phyloP scores from a whole-genome alignment of 2,888 invertebrate species.

The Apodemia duryi region DNA sequence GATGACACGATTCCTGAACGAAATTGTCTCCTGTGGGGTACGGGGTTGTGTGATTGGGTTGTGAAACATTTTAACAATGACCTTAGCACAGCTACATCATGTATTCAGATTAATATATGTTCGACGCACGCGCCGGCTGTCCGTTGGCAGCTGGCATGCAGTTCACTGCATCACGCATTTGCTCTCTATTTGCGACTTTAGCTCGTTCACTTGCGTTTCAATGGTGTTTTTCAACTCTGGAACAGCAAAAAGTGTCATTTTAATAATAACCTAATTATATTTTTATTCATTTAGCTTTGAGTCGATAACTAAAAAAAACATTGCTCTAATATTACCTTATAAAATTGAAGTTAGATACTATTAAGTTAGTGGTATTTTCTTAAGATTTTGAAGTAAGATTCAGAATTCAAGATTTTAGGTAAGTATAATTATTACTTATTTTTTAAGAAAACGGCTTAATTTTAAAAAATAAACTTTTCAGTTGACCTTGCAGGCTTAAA shows the following conservation, averaged over 20 bases:
- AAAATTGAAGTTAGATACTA: no score
- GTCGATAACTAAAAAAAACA: no score
- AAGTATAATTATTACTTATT: no score
- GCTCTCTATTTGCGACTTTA: constrained; percentile 97
- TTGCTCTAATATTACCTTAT: no score
- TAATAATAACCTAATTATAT: background rate
- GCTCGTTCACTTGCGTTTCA: constrained; percentile 97
- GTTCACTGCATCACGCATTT: constrained; percentile 97
- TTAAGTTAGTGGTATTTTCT: no score
- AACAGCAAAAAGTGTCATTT: constrained; percentile 50
- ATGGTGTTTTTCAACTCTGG: constrained; percentile 98
- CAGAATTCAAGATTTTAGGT: no score
- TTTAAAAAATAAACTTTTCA: no score
- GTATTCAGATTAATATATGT: constrained; percentile 53
- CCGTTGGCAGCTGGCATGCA: constrained; percentile 22
- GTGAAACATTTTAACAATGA: constrained; percentile 55
- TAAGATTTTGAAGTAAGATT: no score
- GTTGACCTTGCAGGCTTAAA: no score
- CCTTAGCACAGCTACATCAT: constrained; percentile 75
- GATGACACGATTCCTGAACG: constrained; percentile 54
- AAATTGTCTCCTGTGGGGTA: constrained; percentile 39
- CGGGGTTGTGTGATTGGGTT: constrained; percentile 44
- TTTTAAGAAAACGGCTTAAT: no score
- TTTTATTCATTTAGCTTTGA: no score
- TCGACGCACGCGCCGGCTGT: constrained; percentile 6